These are phyloP conservation scores for Triops longicaudatus DNA, from an alignment of 1,140 invertebrate genomes.

Conservation along the genomic window DNA sequence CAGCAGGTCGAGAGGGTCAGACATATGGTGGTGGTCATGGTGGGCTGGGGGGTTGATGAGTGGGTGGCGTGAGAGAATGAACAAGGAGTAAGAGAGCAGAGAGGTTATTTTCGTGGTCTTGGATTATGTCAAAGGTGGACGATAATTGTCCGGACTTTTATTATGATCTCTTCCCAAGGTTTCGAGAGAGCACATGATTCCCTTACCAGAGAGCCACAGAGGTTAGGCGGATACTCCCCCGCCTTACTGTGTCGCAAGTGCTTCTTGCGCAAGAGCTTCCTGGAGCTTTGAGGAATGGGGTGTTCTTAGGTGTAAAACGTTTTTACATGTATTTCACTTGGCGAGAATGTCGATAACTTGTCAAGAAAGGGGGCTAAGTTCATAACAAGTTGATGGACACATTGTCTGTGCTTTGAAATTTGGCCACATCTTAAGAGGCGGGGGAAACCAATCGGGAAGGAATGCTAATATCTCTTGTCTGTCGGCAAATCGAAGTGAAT, in stretches of 20 bases:
- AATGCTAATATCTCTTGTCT: background rate
- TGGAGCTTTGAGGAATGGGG: too few relatives aligned
- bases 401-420: background rate
- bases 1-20: constrained; percentile 13
- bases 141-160: background rate
- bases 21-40: constrained; percentile 11
- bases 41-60: constrained; percentile 8
- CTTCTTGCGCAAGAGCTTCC: too few relatives aligned
- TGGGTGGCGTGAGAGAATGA: constrained; percentile 1
- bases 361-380: background rate
- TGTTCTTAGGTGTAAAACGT: too few relatives aligned
- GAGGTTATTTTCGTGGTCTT: background rate
- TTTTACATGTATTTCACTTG: background rate
- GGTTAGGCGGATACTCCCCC: background rate
- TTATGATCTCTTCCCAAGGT: constrained; percentile 1
- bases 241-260: too few relatives aligned
- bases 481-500: background rate
- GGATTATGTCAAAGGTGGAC: constrained; percentile 7
- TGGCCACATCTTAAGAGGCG: background rate
- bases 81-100: background rate
- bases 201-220: background rate
- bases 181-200: background rate
- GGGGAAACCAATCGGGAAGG: background rate
- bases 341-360: background rate
- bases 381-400: constrained; percentile 8